Evolutionary conservation across 2,888 invertebrate species (phyloP).

Genomic region (Megamerina dolium): DNA sequence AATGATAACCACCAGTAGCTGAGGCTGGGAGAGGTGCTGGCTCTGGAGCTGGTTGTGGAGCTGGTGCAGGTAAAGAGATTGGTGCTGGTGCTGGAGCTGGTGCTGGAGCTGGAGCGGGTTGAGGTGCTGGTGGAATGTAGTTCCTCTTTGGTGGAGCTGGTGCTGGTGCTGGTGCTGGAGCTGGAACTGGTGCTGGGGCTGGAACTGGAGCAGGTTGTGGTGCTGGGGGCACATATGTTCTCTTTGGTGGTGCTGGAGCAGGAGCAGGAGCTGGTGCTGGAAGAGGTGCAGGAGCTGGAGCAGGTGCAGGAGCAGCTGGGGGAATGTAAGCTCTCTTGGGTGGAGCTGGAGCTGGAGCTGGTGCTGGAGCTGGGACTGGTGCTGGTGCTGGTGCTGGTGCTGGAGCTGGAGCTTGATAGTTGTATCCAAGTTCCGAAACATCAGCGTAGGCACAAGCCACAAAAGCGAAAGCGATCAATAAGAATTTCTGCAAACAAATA

Average conservation of each 20-base stretch:
- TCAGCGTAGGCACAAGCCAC: slow-evolving; percentile 11
- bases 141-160: slow-evolving; percentile 21
- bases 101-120: slow-evolving; percentile 6
- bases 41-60: slow-evolving; percentile 16
- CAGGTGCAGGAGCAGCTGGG: not conserved
- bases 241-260: slow-evolving; percentile 12
- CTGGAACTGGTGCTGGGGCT: slow-evolving; percentile 1
- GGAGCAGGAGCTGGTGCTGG: slow-evolving; percentile 16
- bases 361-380: slow-evolving; percentile 3
- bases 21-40: not conserved
- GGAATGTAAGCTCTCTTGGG: too few species aligned
- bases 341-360: slow-evolving; percentile 11
- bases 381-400: slow-evolving; percentile 8
- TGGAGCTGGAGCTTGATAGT: slow-evolving; percentile 10
- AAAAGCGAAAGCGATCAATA: slow-evolving; percentile 7
- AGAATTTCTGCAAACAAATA: slow-evolving; percentile 8
- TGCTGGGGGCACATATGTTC: slow-evolving; percentile 1
- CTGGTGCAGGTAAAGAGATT: slow-evolving; percentile 27
- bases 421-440: slow-evolving; percentile 13
- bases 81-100: slow-evolving; percentile 24
- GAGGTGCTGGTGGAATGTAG: slow-evolving; percentile 9
- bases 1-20: slow-evolving; percentile 20
- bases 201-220: slow-evolving; percentile 22
- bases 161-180: slow-evolving; percentile 11
- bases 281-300: slow-evolving; percentile 14